phyloP scores from a whole-genome alignment of 2,797 vertebrate species.

The Pipistrellus kuhlii region DNA sequence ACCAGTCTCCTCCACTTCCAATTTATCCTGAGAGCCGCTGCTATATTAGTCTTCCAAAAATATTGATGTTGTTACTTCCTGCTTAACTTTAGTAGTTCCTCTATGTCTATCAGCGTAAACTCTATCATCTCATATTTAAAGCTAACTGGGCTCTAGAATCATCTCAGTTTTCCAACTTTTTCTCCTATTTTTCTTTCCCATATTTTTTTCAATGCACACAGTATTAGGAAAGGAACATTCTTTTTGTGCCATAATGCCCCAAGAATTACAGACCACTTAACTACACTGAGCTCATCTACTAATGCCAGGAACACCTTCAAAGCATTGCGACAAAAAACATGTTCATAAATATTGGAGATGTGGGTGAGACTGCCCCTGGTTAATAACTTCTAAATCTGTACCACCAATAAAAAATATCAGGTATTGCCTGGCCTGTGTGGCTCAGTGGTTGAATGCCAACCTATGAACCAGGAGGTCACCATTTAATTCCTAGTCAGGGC shows the following conservation, averaged over 20 bases:
- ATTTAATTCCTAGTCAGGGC: too few species aligned
- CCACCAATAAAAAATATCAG: neutral
- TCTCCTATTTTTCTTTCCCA: neutral
- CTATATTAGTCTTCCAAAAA: neutral
- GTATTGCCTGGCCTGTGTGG: neutral
- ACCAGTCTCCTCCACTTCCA: neutral
- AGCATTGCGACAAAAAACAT: neutral
- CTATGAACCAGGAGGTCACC: too few species aligned
- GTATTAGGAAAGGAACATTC: neutral
- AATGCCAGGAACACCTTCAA: neutral
- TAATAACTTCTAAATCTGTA: neutral
- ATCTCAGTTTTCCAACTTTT: neutral
- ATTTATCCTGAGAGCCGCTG: neutral
- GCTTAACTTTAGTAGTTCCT: neutral
- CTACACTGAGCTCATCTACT: neutral
- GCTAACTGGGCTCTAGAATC: neutral
- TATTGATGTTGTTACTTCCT: neutral
- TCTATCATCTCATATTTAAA: conserved; percentile 4
- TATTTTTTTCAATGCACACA: conserved; percentile 26
- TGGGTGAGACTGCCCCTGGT: neutral
- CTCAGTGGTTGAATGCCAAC: too few species aligned
- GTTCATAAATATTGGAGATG: neutral
- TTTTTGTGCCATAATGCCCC: neutral
- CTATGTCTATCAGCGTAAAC: neutral
- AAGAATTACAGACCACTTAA: neutral